Percentiles rank a stretch among this genome's conserved stretches.
Evolutionary conservation across 2,113 vertebrate species (phyloP).

Genomic region (Xiphorhynchus elegans): DNA sequence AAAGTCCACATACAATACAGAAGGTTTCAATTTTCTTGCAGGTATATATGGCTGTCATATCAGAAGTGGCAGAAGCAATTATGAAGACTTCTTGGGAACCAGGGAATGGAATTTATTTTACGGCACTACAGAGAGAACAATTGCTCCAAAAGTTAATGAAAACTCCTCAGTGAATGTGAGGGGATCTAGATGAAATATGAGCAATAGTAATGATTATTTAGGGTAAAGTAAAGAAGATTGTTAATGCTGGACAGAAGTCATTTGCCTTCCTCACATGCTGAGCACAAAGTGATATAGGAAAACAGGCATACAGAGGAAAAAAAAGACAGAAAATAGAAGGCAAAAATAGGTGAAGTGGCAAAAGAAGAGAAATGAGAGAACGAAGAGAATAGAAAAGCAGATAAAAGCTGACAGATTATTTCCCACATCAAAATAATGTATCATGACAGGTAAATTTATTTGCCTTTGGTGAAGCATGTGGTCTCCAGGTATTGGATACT

Average conservation of each 20-base stretch:
- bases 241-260: not conserved
- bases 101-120: not conserved
- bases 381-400: not conserved
- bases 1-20: not conserved
- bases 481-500: not conserved
- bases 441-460: constrained; percentile 2
- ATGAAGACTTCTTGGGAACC: not conserved
- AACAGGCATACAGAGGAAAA: not conserved
- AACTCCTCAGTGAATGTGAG: not conserved
- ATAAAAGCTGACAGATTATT: not conserved
- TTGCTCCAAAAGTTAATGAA: not conserved
- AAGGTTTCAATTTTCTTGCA: not conserved
- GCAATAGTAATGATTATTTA: not conserved
- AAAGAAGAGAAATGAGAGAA: constrained; percentile 8
- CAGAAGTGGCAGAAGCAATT: not conserved
- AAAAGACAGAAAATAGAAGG: not conserved
- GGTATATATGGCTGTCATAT: not conserved
- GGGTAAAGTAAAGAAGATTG: not conserved
- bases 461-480: not conserved
- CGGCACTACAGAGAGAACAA: not conserved
- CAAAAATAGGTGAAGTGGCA: not conserved
- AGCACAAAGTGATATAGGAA: not conserved
- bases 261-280: not conserved
- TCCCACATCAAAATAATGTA: not conserved
- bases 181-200: not conserved